A percentile compares a stretch with the other conserved stretches of the same genome.
phyloP scores from a whole-genome alignment of 1,140 invertebrate species.

The Cydia amplana region DNA sequence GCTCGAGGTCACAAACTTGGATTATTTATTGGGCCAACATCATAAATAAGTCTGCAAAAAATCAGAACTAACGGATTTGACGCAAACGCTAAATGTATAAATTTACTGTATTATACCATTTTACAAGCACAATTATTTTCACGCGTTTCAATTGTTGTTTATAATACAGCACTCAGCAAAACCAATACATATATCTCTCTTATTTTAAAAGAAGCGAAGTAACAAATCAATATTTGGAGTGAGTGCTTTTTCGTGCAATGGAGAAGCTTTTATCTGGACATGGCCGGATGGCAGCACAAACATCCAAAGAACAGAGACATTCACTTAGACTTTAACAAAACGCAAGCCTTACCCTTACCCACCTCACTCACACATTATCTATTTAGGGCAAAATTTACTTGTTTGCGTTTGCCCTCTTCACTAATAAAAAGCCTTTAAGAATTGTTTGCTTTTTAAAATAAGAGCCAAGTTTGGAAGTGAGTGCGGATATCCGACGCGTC shows the following conservation, averaged over 20 bases:
- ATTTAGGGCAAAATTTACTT: slow-evolving; percentile 37
- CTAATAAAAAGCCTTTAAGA: slow-evolving; percentile 30
- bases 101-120: no score
- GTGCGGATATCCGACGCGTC: slow-evolving; percentile 22
- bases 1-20: no score
- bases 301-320: slow-evolving; percentile 73
- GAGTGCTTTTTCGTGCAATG: slow-evolving; percentile 79
- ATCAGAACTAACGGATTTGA: no score
- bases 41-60: no score
- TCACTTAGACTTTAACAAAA: slow-evolving; percentile 67
- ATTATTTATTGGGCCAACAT: no score
- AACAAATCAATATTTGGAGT: slow-evolving; percentile 79
- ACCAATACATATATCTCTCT: slow-evolving; percentile 55
- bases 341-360: slow-evolving; percentile 48
- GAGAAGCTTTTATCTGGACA: slow-evolving; percentile 79
- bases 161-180: slow-evolving; percentile 41
- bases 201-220: slow-evolving; percentile 71
- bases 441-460: slow-evolving; percentile 28
- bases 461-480: slow-evolving; percentile 13
- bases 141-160: slow-evolving; percentile 31
- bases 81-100: no score
- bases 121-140: no score
- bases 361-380: slow-evolving; percentile 39
- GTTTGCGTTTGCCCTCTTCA: slow-evolving; percentile 32
- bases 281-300: slow-evolving; percentile 71